Evolutionary conservation across 1,140 invertebrate genomes (phyloP), one percentile per base, ranked within the genome.

Genomic region (Leptopilina boulardi): DNA sequence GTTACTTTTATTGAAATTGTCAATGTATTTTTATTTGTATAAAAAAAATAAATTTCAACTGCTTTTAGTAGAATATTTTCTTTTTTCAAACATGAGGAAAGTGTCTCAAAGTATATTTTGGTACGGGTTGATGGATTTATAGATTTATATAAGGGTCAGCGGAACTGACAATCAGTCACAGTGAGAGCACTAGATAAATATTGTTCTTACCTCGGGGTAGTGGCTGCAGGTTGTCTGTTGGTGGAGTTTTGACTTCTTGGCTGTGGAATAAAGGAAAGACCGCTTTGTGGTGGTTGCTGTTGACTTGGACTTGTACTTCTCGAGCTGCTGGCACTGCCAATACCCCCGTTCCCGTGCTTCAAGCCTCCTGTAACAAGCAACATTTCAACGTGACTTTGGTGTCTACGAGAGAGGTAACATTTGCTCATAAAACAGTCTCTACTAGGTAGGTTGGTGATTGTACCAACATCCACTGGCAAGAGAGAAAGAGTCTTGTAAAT

Each of bases 231-330:
- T 75, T 88, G 89, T 73, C 87, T 83, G 73, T 82, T 88, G 10
- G 81, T 74, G 10, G 86, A 76, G 30, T 84, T 85, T 26, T 89
- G 89, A 79, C 74, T 83, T 75, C 87, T 88, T 1, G 89, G 89
- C 70, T 90, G 89, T n/a, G 89, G 89, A 80, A 90, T 90, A 72
- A 90, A 89, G 15, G 89, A 90, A 71, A 90, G 83, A 23, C 83
- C 85, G 26, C 82, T 42, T 41, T 88, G 88, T 6, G 84, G 79
- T n/a, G 84, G 77, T 54, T 88, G 87, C 41, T 89, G 89, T 74
- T 89, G 89, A 84, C 89, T 90, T 30, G 89, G 89, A 56, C 89
- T 90, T n/a, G 89, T 90, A 78, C 89, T 90, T 75, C 89, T 89
- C 9, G 89, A 90, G 56, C 89, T 90, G 70, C 89, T 90, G 18